Evolutionary conservation across 2,797 vertebrate species (phyloP), one percentile per base, ranked within the genome.

Genomic region (Rhynchotus rufescens): DNA sequence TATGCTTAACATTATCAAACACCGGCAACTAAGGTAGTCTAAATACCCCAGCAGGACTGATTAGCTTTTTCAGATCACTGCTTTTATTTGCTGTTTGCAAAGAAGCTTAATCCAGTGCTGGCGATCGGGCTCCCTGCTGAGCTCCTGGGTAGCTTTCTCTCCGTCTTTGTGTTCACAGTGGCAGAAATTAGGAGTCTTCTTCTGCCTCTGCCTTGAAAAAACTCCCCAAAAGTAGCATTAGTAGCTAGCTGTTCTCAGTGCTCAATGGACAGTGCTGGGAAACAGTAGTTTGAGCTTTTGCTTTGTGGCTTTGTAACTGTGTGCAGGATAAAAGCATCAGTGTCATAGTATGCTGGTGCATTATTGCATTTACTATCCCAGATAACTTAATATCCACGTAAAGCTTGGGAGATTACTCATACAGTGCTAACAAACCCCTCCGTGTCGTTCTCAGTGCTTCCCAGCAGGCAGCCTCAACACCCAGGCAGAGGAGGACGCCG

Each of bases 51-150:
- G 97, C 97, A 96, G 98, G 89, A 96, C 97, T 98, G 98, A 98
- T 98, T 98, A 98, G 97, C 97, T 98, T 98, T 98, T 98, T 98
- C 97, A 98, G 98, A 98, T 98, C 96, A 90, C 95, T 89, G 97
- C 97, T 96, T 98, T 98, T 97, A 97, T 98, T 98, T 38, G n/a
- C 95, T 97, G 93, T 96, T 97, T 97, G 96, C 96, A 96, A 95
- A 97, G 97, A 97, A 90, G 93, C 96, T 97, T 98, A 98, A 98
- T 98, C 97, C 96, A 95, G 96, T 96, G 95, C 96, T 97, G 91
- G 91, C 94, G 95, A 97, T 96, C 95, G 97, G 96, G 86, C 91
- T 1, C 94, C 97, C 97, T 95, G 97, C 97, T 97, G 97, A 90
- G 97, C 91, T 93, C 52, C 26, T 90, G 95, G 97, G 92, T 96